These are phyloP conservation scores for Prunella himalayana DNA, from an alignment of 2,113 vertebrate genomes.

Conservation along the genomic window DNA sequence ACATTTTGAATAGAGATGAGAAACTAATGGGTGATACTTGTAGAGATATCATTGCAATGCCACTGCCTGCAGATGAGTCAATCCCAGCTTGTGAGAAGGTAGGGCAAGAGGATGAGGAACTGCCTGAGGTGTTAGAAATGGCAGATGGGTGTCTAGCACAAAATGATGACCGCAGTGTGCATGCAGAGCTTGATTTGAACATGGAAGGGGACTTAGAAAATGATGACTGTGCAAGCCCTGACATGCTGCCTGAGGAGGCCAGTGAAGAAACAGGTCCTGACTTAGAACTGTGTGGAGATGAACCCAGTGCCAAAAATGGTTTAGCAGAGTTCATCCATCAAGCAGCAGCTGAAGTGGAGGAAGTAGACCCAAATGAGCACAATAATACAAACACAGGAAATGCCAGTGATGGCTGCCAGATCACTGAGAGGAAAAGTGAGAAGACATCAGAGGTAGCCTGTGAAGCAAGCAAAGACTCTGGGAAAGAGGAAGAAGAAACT, in stretches of 20 bases:
- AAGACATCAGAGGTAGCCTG: neutral
- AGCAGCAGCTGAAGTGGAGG: neutral
- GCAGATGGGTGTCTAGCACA: constrained; percentile 38
- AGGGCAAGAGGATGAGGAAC: neutral
- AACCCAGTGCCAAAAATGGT: neutral
- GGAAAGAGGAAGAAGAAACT: constrained; percentile 10
- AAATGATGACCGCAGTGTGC: neutral
- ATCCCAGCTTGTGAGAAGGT: neutral
- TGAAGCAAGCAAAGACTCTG: neutral
- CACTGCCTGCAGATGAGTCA: neutral
- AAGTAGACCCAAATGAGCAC: neutral
- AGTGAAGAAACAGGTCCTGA: neutral
- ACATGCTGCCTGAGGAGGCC: neutral
- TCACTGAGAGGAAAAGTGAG: neutral
- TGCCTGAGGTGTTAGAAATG: neutral
- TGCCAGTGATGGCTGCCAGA: neutral
- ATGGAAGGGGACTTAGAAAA: neutral
- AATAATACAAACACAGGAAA: neutral
- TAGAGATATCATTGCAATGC: neutral
- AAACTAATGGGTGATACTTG: neutral
- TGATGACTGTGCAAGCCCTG: neutral
- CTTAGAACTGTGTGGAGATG: neutral
- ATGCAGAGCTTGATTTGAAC: neutral
- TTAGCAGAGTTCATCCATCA: constrained; percentile 1
- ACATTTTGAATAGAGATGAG: neutral